These are phyloP conservation scores for Corydoras maculifer DNA, from an alignment of 2,113 vertebrate species.

Conservation along the genomic window DNA sequence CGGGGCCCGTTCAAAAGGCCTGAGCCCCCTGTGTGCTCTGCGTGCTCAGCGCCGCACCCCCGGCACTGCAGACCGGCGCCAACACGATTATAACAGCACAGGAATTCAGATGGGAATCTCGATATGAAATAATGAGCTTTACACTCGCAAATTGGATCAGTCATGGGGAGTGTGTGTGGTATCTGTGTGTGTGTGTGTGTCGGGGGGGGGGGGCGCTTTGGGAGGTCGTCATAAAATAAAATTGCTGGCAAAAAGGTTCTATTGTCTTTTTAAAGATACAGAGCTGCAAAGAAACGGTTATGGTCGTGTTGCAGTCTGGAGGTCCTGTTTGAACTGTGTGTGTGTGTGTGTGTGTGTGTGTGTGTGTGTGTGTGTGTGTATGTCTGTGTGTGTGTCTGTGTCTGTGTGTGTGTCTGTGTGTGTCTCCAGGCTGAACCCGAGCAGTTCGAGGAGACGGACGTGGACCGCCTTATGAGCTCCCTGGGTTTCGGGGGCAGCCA, in stretches of 20 bases:
- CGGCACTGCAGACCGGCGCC: slow-evolving; percentile 49
- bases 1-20: too few species aligned
- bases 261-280: too few species aligned
- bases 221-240: too few species aligned
- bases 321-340: too few species aligned
- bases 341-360: background rate
- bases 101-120: slow-evolving; percentile 47
- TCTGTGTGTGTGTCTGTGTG: too few species aligned
- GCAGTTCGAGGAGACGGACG: slow-evolving; percentile 89
- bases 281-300: too few species aligned
- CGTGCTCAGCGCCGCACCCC: slow-evolving; percentile 26
- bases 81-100: slow-evolving; percentile 54
- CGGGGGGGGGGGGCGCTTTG: background rate
- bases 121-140: slow-evolving; percentile 47
- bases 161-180: background rate
- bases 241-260: too few species aligned
- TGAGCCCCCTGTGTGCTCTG: too few species aligned
- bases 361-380: too few species aligned
- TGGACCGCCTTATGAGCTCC: slow-evolving; percentile 79
- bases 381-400: too few species aligned
- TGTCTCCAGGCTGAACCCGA: slow-evolving; percentile 82
- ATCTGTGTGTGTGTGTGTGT: too few species aligned
- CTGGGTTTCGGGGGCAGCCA: slow-evolving; percentile 71
- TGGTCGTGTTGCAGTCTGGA: too few species aligned
- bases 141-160: slow-evolving; percentile 29